Percentiles rank a stretch among this genome's conserved stretches.
Conservation (phyloP, 1,140 invertebrate species). For the Asobara japonica region DNA sequence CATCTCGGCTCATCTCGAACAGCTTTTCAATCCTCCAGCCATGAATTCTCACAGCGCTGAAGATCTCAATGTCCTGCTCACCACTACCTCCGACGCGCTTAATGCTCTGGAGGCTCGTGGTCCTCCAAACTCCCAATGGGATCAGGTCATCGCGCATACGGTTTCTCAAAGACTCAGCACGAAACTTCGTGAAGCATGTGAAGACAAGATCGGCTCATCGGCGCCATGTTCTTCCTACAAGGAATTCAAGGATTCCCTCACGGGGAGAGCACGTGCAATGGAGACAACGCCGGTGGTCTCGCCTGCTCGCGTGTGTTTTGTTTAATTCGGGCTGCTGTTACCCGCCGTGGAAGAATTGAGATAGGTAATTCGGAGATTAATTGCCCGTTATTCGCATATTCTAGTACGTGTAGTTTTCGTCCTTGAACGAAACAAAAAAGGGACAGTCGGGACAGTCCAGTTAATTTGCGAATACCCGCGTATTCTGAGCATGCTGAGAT, state of each 20-base stretch:
- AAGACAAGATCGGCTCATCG: neutral
- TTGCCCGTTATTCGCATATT: no score
- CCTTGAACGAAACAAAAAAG: no score
- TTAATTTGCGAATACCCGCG: no score
- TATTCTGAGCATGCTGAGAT: no score
- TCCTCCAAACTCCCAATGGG: neutral
- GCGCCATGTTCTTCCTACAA: neutral
- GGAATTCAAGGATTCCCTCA: neutral
- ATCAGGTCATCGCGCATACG: neutral
- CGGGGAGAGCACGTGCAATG: neutral
- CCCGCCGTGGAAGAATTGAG: no score
- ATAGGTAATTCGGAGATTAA: no score
- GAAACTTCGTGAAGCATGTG: neutral
- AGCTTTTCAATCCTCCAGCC: neutral
- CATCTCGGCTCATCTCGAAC: neutral
- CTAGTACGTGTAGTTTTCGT: no score
- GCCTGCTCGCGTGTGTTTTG: no score
- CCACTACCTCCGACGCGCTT: neutral
- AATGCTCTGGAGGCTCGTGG: neutral
- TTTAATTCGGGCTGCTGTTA: no score
- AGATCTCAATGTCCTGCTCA: neutral
- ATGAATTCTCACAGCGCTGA: neutral
- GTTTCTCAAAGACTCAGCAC: neutral
- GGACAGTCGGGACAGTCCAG: no score
- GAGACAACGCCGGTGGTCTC: no score